Percentiles rank a stretch among this genome's conserved stretches.
These are phyloP conservation scores for Cliona cf. orientalis DNA, from an alignment of 37 sponge, comb jelly and placozoan species.

Conservation along the genomic window DNA sequence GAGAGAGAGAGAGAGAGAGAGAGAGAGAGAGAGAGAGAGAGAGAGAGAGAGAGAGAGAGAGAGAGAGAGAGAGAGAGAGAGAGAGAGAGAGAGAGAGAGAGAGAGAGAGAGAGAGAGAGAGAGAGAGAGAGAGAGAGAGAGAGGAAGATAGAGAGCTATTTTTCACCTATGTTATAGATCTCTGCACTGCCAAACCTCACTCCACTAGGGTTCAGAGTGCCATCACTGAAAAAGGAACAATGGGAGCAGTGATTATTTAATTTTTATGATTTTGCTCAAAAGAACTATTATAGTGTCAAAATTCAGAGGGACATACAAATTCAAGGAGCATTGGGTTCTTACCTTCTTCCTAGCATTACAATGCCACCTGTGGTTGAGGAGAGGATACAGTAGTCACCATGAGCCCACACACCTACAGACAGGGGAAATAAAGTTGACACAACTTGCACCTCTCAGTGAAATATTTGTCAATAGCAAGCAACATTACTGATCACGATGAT, in stretches of 20 bases:
- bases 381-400: conserved; percentile 93
- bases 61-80: too few relatives aligned
- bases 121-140: background rate
- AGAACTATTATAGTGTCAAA: too few relatives aligned
- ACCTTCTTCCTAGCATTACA: conserved; percentile 96
- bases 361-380: conserved; percentile 91
- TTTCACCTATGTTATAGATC: conserved; percentile 91
- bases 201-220: conserved; percentile 94
- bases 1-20: too few relatives aligned
- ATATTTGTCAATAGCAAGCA: too few relatives aligned
- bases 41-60: too few relatives aligned
- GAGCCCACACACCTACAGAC: conserved; percentile 89
- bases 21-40: too few relatives aligned
- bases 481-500: background rate
- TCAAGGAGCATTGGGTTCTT: background rate
- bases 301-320: background rate
- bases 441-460: background rate
- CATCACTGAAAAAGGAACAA: conserved; percentile 76
- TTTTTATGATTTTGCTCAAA: background rate
- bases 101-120: background rate
- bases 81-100: background rate
- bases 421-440: background rate
- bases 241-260: background rate
- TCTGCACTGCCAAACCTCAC: conserved; percentile 99
- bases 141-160: background rate